phyloP scores from a whole-genome alignment of 2,113 vertebrate genomes.

The Circaetus cinerascens region DNA sequence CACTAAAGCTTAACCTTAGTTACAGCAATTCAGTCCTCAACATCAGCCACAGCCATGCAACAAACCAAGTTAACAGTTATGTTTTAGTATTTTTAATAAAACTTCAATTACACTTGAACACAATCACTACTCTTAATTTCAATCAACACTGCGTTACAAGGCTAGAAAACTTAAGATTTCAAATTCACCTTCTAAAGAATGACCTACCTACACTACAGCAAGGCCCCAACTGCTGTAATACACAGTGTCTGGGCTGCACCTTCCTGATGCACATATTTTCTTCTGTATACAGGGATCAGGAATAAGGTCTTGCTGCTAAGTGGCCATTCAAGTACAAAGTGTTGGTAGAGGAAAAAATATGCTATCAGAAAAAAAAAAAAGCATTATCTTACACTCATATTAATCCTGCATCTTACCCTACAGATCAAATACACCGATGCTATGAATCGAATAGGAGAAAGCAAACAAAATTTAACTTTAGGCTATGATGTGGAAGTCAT shows the following conservation, averaged over 20 bases:
- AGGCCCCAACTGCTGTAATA: background rate
- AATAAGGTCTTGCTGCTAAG: background rate
- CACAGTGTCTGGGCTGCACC: background rate
- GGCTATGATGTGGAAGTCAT: background rate
- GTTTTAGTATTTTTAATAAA: background rate
- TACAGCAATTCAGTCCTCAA: background rate
- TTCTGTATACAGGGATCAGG: background rate
- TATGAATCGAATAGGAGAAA: background rate
- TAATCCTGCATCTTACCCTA: background rate
- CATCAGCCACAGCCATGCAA: background rate
- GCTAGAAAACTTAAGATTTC: background rate
- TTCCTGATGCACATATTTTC: background rate
- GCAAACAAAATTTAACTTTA: background rate
- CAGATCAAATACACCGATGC: background rate
- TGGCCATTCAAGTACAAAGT: background rate
- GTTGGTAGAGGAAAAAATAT: background rate
- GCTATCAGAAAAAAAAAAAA: too few species aligned
- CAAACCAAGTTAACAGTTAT: background rate
- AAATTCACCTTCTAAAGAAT: background rate
- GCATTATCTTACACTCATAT: background rate
- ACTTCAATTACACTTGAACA: background rate
- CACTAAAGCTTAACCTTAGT: background rate
- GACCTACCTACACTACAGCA: background rate
- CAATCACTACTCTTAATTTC: background rate
- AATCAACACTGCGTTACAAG: background rate